phyloP scores from a whole-genome alignment of 2,888 invertebrate species.

The Bursaphelenchus okinawaensis region DNA sequence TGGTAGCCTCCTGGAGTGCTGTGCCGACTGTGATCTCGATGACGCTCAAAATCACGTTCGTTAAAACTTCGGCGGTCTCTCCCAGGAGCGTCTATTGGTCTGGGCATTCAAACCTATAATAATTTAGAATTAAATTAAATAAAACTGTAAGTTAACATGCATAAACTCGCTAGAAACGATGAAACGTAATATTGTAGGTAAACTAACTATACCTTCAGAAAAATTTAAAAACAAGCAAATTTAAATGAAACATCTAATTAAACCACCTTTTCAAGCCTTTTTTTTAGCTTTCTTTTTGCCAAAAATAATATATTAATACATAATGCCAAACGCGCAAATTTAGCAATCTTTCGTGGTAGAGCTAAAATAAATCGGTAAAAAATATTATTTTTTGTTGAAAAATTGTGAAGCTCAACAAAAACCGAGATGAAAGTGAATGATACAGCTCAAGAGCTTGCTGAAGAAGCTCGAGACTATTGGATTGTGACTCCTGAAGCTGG shows the following conservation, averaged over 20 bases:
- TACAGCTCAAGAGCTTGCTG: not conserved
- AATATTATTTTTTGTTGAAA: not conserved
- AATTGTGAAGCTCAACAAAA: not conserved
- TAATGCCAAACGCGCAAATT: not conserved
- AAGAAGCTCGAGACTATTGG: constrained; percentile 31
- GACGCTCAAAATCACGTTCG: not conserved
- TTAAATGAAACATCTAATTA: too few species aligned
- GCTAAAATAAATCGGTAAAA: not conserved
- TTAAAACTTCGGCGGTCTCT: not conserved
- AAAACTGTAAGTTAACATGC: too few species aligned
- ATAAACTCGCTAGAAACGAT: too few species aligned
- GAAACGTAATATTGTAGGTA: too few species aligned
- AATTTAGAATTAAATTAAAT: too few species aligned
- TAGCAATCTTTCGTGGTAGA: not conserved
- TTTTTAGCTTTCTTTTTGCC: too few species aligned
- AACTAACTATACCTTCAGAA: too few species aligned
- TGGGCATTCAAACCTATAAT: too few species aligned
- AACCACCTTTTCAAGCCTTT: too few species aligned
- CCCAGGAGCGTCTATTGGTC: not conserved
- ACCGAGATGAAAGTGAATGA: not conserved
- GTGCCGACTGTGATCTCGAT: not conserved
- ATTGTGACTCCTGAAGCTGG: constrained; percentile 37
- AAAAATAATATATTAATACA: not conserved
- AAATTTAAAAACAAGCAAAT: too few species aligned
- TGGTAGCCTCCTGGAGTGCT: not conserved